Base-by-base conservation (phyloP, 37 sponge, comb jelly and placozoan species). In the Axinella damicornis region DNA sequence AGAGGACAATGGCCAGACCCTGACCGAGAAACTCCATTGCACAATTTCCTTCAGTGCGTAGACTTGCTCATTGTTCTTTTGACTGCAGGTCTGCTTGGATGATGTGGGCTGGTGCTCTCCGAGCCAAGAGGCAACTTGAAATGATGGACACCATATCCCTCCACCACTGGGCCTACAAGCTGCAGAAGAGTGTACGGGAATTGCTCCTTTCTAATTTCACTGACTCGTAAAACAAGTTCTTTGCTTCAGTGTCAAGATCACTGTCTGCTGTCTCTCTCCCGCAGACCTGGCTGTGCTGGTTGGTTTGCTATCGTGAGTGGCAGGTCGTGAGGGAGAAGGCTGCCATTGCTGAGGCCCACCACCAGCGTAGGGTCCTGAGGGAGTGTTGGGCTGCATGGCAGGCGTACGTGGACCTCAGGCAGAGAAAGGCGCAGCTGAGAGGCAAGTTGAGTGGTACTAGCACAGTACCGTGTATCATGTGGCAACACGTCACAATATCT, bases 91-190 rank as follows among this genome's bases (percentile, higher is more conserved):
- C 25, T 36, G 63, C 34, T 11, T 88, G 81, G 81, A 18, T 21
- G 2, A 46, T 21, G 65, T 88, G 88, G 88, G 73, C 37, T 27
- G 27, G 33, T 27, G 59, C 66, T 13, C 17, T 88, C 13, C 31
- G 21, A 34, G 37, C 27, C 5, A 64, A 16, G 5, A 32, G 32
- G 37, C 65, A 81, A 46, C 22, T 15, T 30, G 28, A 37, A 27
- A 27, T 24, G 20, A 66, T 67, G 40, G 41, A 71, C 15, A 25
- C 67, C n/a, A 13, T 39, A 4, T 81, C 89, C 0, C 78, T 82
- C 17, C 77, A 82, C 37, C 64, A 77, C 71, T 88, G 89, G 89
- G 83, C 77, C 28, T 28, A n/a, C 57, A 33, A 34, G 15, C 61
- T 82, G 24, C 76, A 76, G 20, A 38, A 20, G 32, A 82, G 52